These are phyloP conservation scores for Nymphalis io DNA, from an alignment of 1,140 invertebrate species.

Conservation along the genomic window DNA sequence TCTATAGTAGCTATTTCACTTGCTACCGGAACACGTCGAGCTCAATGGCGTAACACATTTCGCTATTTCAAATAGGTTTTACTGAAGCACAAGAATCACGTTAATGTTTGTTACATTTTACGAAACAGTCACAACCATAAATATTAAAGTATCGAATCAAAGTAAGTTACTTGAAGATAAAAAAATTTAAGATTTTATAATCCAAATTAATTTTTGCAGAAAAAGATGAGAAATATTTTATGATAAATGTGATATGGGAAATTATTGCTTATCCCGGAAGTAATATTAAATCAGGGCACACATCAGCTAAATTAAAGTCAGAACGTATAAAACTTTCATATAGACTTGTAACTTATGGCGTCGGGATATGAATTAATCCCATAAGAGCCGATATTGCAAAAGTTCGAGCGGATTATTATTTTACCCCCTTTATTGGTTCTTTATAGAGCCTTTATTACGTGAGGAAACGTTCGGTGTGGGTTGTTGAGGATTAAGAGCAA, in stretches of 20 bases:
- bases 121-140: too few species aligned
- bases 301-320: constrained; percentile 49
- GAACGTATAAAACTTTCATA: constrained; percentile 53
- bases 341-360: constrained; percentile 47
- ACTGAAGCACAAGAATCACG: not conserved
- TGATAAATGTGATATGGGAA: constrained; percentile 27
- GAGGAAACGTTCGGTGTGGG: constrained; percentile 24
- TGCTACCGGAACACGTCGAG: constrained; percentile 2
- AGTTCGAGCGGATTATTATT: constrained; percentile 51
- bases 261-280: constrained; percentile 34
- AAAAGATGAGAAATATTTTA: constrained; percentile 11
- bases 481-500: constrained; percentile 29
- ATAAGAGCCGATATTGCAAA: constrained; percentile 58
- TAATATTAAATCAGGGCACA: constrained; percentile 38
- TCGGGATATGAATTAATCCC: constrained; percentile 58
- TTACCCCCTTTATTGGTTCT: constrained; percentile 50
- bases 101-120: not conserved
- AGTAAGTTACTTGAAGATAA: too few species aligned
- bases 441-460: constrained; percentile 36
- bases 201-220: too few species aligned
- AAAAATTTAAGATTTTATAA: too few species aligned
- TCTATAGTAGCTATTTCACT: constrained; percentile 12
- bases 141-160: too few species aligned
- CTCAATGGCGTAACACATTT: not conserved
- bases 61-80: not conserved